phyloP scores from a whole-genome alignment of 37 sponge, comb jelly and placozoan species.

The Cliona cf. orientalis region DNA sequence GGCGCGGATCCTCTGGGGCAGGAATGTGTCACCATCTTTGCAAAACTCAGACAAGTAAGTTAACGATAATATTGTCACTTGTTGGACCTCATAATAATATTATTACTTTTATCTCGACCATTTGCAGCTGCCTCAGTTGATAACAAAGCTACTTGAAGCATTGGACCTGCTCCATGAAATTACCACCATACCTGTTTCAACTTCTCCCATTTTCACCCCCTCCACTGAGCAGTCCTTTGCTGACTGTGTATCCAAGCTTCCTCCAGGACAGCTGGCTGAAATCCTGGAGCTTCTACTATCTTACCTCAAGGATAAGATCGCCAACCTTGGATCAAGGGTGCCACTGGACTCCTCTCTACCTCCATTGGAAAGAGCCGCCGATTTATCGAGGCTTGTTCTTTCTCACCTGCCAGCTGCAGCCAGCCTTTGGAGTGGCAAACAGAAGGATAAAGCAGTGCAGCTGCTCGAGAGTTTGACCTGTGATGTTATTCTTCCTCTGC shows the following conservation, averaged over 20 bases:
- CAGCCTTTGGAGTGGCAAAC: background rate
- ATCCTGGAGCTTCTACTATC: background rate
- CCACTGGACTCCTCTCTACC: background rate
- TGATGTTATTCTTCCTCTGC: background rate
- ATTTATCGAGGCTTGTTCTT: constrained; percentile 2
- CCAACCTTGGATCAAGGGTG: background rate
- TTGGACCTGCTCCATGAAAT: constrained; percentile 10
- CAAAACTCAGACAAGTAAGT: constrained; percentile 55
- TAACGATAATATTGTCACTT: background rate
- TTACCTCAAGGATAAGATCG: background rate
- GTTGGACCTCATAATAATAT: too few species aligned
- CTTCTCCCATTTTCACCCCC: background rate
- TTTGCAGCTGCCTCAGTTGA: constrained; percentile 24
- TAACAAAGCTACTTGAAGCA: background rate
- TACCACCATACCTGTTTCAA: background rate
- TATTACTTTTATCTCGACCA: too few species aligned
- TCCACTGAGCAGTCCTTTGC: background rate
- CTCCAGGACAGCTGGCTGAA: constrained; percentile 26
- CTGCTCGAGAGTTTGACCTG: background rate
- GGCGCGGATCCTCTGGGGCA: background rate
- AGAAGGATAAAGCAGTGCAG: constrained; percentile 4
- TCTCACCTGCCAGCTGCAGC: background rate
- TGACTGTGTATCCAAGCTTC: constrained; percentile 4
- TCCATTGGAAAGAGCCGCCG: background rate
- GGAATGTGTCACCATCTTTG: constrained; percentile 24